A percentile compares a stretch with the other conserved stretches of the same genome.
phyloP scores from a whole-genome alignment of 2,888 invertebrate genomes.

The Omphaloscelis lunosa region DNA sequence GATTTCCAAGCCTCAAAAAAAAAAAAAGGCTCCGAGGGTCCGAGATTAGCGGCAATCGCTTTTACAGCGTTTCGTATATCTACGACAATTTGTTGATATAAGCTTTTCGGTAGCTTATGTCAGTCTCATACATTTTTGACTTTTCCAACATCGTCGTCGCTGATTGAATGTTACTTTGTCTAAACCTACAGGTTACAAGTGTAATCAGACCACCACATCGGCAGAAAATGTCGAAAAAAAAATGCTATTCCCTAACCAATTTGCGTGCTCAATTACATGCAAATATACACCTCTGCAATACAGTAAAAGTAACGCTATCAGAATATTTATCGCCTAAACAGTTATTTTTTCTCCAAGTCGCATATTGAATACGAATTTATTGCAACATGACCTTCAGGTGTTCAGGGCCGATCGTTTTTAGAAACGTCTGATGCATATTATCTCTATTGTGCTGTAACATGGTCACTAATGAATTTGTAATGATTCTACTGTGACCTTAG shows the following conservation, averaged over 20 bases:
- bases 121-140: too few species aligned
- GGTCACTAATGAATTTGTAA: slow-evolving; percentile 61
- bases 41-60: too few species aligned
- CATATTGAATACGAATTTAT: slow-evolving; percentile 70
- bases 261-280: slow-evolving; percentile 48
- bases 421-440: slow-evolving; percentile 64
- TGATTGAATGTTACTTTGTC: too few species aligned
- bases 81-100: too few species aligned
- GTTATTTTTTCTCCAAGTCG: slow-evolving; percentile 67
- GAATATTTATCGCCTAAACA: slow-evolving; percentile 69
- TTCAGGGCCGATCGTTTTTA: slow-evolving; percentile 66
- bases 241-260: slow-evolving; percentile 16
- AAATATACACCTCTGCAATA: slow-evolving; percentile 52
- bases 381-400: slow-evolving; percentile 63
- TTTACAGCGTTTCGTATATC: too few species aligned
- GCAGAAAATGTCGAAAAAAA: neutral
- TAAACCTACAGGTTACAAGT: neutral
- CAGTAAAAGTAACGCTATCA: slow-evolving; percentile 62
- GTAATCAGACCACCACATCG: neutral
- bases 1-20: too few species aligned
- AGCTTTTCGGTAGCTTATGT: too few species aligned
- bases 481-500: slow-evolving; percentile 51
- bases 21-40: neutral
- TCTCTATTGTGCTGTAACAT: slow-evolving; percentile 58
- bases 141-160: too few species aligned